phyloP scores from a whole-genome alignment of 2,797 vertebrate species.

The Pipistrellus kuhlii region DNA sequence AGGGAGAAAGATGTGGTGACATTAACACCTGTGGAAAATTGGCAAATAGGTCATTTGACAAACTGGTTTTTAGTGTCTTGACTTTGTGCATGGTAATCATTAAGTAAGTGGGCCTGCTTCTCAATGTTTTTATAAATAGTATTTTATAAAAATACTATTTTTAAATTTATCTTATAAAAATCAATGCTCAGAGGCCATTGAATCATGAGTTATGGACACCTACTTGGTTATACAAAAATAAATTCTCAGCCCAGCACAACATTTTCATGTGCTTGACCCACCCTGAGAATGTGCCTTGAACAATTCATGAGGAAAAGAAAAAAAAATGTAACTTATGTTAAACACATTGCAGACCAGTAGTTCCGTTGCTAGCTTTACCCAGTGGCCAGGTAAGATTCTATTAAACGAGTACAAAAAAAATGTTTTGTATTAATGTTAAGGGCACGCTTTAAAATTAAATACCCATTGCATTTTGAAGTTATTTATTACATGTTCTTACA shows the following conservation, averaged over 20 bases:
- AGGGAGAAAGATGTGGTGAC: background rate
- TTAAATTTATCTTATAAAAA: conserved; percentile 35
- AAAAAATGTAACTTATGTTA: background rate
- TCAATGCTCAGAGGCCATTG: background rate
- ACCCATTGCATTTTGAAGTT: no score
- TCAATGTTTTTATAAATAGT: background rate
- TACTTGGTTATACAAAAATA: background rate
- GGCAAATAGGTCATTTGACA: background rate
- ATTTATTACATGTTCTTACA: no score
- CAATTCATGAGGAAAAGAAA: background rate
- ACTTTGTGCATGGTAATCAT: background rate
- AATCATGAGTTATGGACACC: background rate
- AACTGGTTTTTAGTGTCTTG: background rate
- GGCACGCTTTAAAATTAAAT: no score
- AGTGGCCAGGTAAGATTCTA: no score
- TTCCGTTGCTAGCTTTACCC: no score
- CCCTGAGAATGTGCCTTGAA: background rate
- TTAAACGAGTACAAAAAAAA: no score
- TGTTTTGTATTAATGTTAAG: no score
- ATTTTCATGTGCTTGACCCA: background rate
- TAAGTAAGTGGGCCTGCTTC: background rate
- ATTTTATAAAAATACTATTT: background rate
- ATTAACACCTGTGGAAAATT: background rate
- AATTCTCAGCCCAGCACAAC: background rate
- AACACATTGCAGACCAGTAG: no score